Conservation (phyloP, 1,140 invertebrate species). For the Linepithema humile region DNA sequence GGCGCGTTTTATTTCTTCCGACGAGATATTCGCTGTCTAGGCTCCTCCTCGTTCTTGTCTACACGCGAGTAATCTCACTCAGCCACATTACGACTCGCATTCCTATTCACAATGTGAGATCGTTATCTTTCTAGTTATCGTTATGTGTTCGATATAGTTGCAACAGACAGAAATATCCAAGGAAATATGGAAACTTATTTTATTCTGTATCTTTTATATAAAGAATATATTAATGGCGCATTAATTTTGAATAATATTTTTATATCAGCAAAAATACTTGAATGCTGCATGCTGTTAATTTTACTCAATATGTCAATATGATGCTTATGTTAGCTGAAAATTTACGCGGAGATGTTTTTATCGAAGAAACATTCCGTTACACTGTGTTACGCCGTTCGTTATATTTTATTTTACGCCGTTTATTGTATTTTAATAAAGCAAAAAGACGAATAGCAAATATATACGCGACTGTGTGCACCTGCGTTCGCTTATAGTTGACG, state of each 20-base stretch:
- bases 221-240: too few species aligned
- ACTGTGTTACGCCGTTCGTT: background rate
- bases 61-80: constrained; percentile 5
- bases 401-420: constrained; percentile 15
- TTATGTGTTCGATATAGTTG: constrained; percentile 8
- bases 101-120: constrained; percentile 22
- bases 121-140: constrained; percentile 23
- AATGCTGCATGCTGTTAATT: too few species aligned
- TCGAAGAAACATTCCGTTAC: background rate
- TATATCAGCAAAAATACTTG: background rate
- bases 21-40: constrained; percentile 26
- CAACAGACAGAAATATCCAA: background rate
- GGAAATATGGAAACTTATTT: background rate
- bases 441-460: constrained; percentile 54
- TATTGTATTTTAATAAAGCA: constrained; percentile 63
- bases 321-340: too few species aligned
- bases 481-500: constrained; percentile 56
- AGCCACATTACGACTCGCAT: constrained; percentile 29
- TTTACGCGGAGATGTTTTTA: background rate
- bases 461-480: constrained; percentile 60
- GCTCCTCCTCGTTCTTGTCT: constrained; percentile 30
- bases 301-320: too few species aligned
- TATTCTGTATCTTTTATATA: background rate
- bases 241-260: background rate
- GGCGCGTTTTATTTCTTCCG: background rate